Percentiles rank a stretch among this genome's conserved stretches.
Conservation (phyloP, 2,797 vertebrate species). For the Amblyraja radiata region DNA sequence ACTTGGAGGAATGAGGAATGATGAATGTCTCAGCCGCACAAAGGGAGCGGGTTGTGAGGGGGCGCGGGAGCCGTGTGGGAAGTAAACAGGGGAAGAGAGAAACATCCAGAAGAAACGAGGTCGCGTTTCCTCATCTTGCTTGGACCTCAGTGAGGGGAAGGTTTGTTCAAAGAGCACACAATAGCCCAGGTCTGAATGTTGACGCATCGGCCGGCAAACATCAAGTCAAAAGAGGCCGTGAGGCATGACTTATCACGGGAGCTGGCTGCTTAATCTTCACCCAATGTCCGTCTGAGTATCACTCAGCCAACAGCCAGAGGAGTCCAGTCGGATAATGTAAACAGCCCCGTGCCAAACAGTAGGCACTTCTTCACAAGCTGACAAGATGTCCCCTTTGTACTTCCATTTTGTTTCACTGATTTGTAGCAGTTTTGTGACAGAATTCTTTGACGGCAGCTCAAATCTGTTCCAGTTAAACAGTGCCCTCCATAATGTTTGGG, state of each 20-base stretch:
- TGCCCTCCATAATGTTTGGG: too few species aligned
- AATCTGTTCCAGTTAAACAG: neutral
- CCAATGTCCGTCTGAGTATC: neutral
- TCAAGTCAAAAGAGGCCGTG: neutral
- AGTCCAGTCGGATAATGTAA: slow-evolving; percentile 15
- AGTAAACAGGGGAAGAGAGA: neutral
- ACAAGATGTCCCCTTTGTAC: slow-evolving; percentile 15
- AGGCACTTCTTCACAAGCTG: neutral
- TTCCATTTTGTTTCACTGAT: slow-evolving; percentile 1
- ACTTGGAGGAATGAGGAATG: neutral
- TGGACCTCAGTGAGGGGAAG: neutral
- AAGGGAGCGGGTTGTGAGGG: neutral
- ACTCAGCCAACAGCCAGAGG: neutral
- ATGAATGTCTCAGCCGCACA: neutral
- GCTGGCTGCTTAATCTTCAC: slow-evolving; percentile 3
- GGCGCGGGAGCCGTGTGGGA: neutral
- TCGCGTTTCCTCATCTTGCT: neutral
- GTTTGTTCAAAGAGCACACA: neutral
- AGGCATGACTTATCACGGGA: slow-evolving; percentile 16
- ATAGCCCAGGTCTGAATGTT: slow-evolving; percentile 25
- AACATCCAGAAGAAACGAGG: neutral
- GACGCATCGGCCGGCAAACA: slow-evolving; percentile 10
- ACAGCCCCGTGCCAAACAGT: neutral
- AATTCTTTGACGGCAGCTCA: too few species aligned
- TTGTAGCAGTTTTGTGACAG: neutral